A percentile compares a stretch with the other conserved stretches of the same genome.
These are phyloP conservation scores for Rhinoderma darwinii DNA, from an alignment of 2,113 vertebrate species.

Conservation along the genomic window DNA sequence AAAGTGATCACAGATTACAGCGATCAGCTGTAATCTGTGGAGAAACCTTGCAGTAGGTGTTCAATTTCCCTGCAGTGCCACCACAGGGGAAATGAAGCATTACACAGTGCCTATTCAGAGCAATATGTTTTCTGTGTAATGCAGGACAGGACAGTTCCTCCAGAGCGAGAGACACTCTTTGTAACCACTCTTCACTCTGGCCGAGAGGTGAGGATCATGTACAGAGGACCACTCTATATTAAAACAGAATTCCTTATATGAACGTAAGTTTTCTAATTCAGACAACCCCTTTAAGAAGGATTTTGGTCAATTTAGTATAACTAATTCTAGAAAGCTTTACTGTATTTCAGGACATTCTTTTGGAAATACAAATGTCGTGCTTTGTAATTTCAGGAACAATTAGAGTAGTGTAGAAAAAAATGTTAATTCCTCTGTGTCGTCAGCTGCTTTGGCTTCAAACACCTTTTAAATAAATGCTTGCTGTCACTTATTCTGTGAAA, in stretches of 20 bases:
- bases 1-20: too few species aligned
- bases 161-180: too few species aligned
- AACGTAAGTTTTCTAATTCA: background rate
- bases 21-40: too few species aligned
- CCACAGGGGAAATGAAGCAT: background rate
- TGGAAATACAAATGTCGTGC: background rate
- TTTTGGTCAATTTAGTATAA: background rate
- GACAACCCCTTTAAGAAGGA: background rate
- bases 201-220: too few species aligned
- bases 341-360: constrained; percentile 13
- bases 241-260: background rate
- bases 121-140: too few species aligned
- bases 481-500: constrained; percentile 43
- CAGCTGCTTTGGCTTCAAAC: constrained; percentile 25
- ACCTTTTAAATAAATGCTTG: constrained; percentile 46
- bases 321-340: background rate
- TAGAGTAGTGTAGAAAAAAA: constrained; percentile 31
- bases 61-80: background rate
- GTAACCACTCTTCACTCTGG: too few species aligned
- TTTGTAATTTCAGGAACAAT: constrained; percentile 24
- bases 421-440: constrained; percentile 38
- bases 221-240: too few species aligned
- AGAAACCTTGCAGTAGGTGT: background rate
- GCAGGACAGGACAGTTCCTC: too few species aligned
- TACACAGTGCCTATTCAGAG: too few species aligned